Conservation (phyloP, 2,888 invertebrate species). For the Smittia sp. region DNA sequence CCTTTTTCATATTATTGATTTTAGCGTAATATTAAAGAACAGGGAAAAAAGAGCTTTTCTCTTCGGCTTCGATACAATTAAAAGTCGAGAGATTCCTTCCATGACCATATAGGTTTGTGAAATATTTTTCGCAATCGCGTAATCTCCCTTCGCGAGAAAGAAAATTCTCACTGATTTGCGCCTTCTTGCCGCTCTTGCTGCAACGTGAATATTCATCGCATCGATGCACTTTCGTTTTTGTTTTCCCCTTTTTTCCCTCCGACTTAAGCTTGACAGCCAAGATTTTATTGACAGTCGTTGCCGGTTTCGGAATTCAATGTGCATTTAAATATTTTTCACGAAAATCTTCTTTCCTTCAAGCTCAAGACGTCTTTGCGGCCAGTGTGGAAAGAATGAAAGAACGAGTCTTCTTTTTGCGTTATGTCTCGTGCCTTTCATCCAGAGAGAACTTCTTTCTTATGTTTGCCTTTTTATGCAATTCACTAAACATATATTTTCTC, state of each 20-base stretch:
- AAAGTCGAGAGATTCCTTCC: conserved; percentile 24
- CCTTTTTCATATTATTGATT: conserved; percentile 30
- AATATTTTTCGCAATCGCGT: conserved; percentile 24
- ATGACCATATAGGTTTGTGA: conserved; percentile 16
- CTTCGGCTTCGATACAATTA: conserved; percentile 5
- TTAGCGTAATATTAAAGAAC: conserved; percentile 21
- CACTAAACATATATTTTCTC: conserved; percentile 9
- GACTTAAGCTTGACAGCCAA: background rate
- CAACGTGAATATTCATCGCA: conserved; percentile 19
- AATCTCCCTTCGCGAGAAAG: background rate
- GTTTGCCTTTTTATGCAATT: conserved; percentile 11
- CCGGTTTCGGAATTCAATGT: conserved; percentile 28
- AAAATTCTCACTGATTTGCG: conserved; percentile 14
- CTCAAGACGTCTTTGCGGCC: background rate
- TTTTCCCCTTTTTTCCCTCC: background rate
- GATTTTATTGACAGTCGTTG: conserved; percentile 30
- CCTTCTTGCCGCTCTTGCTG: background rate
- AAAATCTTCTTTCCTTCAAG: background rate
- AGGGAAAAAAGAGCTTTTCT: background rate
- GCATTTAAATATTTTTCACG: conserved; percentile 15
- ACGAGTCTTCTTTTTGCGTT: conserved; percentile 17
- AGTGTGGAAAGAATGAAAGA: background rate
- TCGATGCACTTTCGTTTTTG: conserved; percentile 21
- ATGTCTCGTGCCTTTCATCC: conserved; percentile 39
- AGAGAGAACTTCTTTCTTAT: conserved; percentile 18